A percentile compares a stretch with the other conserved stretches of the same genome.
Conservation (phyloP, 2,113 vertebrate genomes). For the Passer domesticus region DNA sequence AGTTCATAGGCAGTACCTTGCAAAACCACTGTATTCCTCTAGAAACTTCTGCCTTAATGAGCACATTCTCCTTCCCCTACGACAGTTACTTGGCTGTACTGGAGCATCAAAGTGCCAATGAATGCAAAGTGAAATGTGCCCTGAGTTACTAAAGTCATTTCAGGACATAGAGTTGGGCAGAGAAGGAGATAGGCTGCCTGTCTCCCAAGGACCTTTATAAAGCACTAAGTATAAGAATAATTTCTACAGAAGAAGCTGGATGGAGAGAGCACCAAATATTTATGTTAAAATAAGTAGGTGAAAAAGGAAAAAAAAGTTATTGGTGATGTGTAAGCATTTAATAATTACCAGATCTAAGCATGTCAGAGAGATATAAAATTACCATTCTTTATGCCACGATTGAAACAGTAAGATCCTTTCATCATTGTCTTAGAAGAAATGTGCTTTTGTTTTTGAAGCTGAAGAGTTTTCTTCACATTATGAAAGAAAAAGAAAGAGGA, state of each 20-base stretch:
- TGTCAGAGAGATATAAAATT: not conserved
- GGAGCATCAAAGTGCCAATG: not conserved
- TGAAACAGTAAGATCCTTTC: not conserved
- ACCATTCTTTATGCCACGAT: not conserved
- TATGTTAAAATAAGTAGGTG: not conserved
- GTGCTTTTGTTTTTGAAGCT: not conserved
- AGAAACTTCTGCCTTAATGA: not conserved
- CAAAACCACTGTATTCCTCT: not conserved
- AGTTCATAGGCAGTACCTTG: not conserved
- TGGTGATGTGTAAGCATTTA: not conserved
- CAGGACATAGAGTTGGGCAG: not conserved
- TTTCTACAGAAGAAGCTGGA: fast-evolving
- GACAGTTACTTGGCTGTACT: not conserved
- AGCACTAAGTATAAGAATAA: not conserved
- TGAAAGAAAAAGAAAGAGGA: not conserved
- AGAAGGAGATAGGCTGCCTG: not conserved
- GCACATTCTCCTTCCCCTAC: fast-evolving
- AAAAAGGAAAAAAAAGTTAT: not conserved
- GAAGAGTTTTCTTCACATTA: not conserved
- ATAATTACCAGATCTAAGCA: not conserved
- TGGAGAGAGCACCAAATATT: not conserved
- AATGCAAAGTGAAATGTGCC: not conserved
- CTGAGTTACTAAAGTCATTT: not conserved
- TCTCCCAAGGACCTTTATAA: not conserved
- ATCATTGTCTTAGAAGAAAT: not conserved